These are phyloP conservation scores for Megaceryle alcyon DNA, from an alignment of 2,797 vertebrate species.

Conservation along the genomic window DNA sequence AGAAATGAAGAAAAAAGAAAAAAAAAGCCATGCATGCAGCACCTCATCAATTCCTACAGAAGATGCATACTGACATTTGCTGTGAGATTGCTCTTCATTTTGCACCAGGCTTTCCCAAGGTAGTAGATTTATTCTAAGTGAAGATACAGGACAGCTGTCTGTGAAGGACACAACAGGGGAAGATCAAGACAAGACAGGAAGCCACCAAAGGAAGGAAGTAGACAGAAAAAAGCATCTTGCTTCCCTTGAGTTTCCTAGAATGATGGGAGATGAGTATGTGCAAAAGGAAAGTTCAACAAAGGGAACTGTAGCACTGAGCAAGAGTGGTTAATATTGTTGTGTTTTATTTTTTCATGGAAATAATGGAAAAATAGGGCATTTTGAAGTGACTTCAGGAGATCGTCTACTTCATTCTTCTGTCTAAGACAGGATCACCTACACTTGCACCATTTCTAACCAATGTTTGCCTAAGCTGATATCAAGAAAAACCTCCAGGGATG, in stretches of 20 bases:
- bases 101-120: not conserved
- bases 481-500: not conserved
- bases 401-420: not conserved
- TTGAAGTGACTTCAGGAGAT: not conserved
- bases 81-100: not conserved
- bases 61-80: fast-evolving
- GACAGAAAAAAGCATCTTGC: not conserved
- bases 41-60: not conserved
- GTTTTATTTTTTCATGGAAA: not conserved
- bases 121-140: not conserved
- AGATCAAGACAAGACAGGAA: not conserved
- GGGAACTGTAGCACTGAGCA: not conserved
- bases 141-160: not conserved
- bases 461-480: not conserved
- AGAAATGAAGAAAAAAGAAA: not conserved
- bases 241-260: not conserved
- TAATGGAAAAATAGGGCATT: not conserved
- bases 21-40: not conserved
- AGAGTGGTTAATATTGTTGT: not conserved
- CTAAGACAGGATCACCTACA: not conserved
- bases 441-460: not conserved
- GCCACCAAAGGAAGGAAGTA: not conserved
- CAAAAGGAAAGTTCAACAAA: not conserved
- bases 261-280: not conserved
- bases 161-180: not conserved